Evolutionary conservation across 92 coral and sea anemone species (phyloP).

Genomic region (Siderastrea radians): DNA sequence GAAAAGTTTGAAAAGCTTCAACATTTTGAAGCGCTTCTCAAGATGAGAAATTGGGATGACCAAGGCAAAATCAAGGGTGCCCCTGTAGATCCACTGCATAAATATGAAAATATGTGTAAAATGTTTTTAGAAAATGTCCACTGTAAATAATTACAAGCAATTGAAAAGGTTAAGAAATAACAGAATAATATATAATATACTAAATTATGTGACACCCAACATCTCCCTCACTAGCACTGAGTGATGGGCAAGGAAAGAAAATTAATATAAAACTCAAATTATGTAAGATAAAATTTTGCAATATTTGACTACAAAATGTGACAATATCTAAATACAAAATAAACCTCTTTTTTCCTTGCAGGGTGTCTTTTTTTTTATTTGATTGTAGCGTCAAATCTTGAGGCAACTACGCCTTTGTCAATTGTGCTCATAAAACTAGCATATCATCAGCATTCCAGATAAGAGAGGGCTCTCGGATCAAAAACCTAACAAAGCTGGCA

Average conservation of each 20-base stretch:
- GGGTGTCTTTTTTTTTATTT: neutral
- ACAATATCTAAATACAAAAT: too few relatives aligned
- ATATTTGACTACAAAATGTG: too few relatives aligned
- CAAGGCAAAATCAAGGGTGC: slow-evolving; percentile 81
- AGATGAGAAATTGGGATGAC: slow-evolving; percentile 97
- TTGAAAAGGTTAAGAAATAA: neutral
- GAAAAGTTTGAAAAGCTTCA: slow-evolving; percentile 79
- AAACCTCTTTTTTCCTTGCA: neutral
- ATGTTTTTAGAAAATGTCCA: slow-evolving; percentile 50
- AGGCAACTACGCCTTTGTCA: too few relatives aligned
- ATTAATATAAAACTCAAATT: too few relatives aligned
- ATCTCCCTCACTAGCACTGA: neutral
- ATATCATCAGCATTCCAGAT: too few relatives aligned
- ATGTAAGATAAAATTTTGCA: too few relatives aligned
- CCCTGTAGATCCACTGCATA: slow-evolving; percentile 80
- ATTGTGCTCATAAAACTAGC: too few relatives aligned
- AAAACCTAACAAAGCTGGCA: too few relatives aligned
- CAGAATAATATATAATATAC: too few relatives aligned
- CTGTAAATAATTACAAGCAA: neutral
- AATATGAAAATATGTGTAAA: slow-evolving; percentile 92
- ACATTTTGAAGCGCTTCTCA: slow-evolving; percentile 82
- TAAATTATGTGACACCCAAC: too few relatives aligned
- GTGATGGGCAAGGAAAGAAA: neutral
- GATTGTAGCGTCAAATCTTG: too few relatives aligned
- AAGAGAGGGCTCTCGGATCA: too few relatives aligned